A percentile compares a stretch with the other conserved stretches of the same genome.
phyloP scores from a whole-genome alignment of 2,888 invertebrate genomes.

The Unio delphinus region DNA sequence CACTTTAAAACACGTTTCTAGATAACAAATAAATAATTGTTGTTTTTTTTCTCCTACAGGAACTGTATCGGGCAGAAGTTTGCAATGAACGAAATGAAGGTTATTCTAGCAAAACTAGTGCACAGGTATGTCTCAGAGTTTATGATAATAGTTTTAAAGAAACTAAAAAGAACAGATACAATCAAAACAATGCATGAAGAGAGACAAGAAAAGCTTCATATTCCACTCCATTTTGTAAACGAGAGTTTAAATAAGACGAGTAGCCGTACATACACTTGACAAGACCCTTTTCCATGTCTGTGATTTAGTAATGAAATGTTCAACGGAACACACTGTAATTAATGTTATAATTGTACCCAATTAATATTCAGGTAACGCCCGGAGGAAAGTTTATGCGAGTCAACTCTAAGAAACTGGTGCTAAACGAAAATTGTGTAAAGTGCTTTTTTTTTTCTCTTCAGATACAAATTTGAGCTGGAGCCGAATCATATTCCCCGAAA shows the following conservation, averaged over 20 bases:
- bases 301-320: too few relatives aligned
- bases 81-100: slow-evolving; percentile 41
- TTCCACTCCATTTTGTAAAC: too few relatives aligned
- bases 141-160: neutral
- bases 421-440: neutral
- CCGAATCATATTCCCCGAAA: slow-evolving; percentile 2
- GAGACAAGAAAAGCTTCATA: too few relatives aligned
- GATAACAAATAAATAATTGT: too few relatives aligned
- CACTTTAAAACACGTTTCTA: too few relatives aligned
- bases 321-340: too few relatives aligned
- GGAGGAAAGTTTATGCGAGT: too few relatives aligned
- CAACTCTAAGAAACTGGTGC: too few relatives aligned
- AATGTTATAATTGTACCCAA: too few relatives aligned
- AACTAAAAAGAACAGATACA: too few relatives aligned
- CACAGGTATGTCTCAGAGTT: slow-evolving; percentile 18
- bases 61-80: slow-evolving; percentile 44
- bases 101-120: slow-evolving; percentile 28
- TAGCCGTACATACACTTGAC: slow-evolving; percentile 3
- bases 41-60: slow-evolving; percentile 8
- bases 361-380: too few relatives aligned
- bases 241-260: neutral
- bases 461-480: slow-evolving; percentile 14
- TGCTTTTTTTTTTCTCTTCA: slow-evolving; percentile 3
- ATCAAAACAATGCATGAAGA: too few relatives aligned
- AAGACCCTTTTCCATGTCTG: neutral